Base-by-base conservation (phyloP, 2,888 invertebrate genomes). In the Masnerella sp. region DNA sequence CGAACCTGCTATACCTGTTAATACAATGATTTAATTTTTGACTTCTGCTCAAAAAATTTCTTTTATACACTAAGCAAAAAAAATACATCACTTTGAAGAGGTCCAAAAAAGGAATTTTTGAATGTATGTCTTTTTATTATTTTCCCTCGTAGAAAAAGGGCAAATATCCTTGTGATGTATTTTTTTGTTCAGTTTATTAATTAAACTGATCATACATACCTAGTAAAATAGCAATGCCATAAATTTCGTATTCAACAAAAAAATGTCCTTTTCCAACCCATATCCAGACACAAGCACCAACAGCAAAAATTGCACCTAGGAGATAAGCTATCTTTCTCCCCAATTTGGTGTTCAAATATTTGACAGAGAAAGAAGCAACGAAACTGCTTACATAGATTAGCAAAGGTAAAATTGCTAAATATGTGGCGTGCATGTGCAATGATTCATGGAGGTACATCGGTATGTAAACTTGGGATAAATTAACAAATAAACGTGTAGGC, bases 381-480 rank as follows among this genome's bases (percentile, higher is more conserved):
- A 97, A 93, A 77, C 96, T 95, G 65, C 94, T 93, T 2, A 95
- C 83, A 86, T 93, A 96, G 89, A 96, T 93, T 9, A 94, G 91
- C 61, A 97, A 89, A 0, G 97, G 97, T 22, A 97, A 90, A 20
- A 94, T 90, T 9, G 97, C 97, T 34, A 94, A 87, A 20, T 92
- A 89, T 65, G 94, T 92, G 8, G 95, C 94, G 1, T 91, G 89
- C 85, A 95, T 90, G 22, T 91, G 89, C 49, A 96, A 88, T 0
- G 94, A 92, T 79, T 93, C 92, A 79, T 95, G 95, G 5, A 97
- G 89, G 86, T 96, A 97, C 65, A 97, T 88, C 0, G 97, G 96
- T 76, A 96, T 90, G 81, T 96, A 93, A 30, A 95, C 93, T 88
- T 96, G 96, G 8, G 93, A 92, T 59, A 96, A 89, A 88, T 97